Evolutionary conservation across 2,113 vertebrate genomes (phyloP).

Genomic region (Eira barbara): DNA sequence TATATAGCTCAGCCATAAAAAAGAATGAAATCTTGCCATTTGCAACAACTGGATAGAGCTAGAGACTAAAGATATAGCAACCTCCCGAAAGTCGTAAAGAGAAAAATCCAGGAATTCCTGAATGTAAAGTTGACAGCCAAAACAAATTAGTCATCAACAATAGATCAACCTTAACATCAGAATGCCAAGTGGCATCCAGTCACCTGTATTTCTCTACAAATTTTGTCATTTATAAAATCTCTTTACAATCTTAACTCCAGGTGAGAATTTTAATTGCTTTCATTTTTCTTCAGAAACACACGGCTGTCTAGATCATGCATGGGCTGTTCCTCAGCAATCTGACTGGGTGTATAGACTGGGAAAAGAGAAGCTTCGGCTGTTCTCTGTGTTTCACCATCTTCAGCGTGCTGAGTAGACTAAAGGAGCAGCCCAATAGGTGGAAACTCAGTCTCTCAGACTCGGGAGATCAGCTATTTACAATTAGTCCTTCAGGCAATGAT

Average conservation of each 20-base stretch:
- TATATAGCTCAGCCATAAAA: no score
- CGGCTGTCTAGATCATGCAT: neutral
- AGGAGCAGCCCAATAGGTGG: rapidly evolving
- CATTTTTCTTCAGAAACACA: neutral
- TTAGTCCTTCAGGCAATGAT: neutral
- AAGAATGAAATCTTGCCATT: no score
- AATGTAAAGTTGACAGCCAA: neutral
- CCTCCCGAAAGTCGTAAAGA: neutral
- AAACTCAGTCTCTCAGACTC: neutral
- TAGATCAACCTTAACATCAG: neutral
- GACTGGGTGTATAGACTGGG: no score
- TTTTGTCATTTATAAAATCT: constrained; percentile 6
- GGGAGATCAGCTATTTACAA: neutral
- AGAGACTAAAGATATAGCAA: neutral
- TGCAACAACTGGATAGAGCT: no score
- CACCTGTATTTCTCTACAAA: neutral
- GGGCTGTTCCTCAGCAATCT: neutral
- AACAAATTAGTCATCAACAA: neutral
- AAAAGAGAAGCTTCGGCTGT: neutral
- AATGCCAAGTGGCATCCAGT: neutral
- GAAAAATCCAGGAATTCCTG: neutral
- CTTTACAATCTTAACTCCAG: neutral
- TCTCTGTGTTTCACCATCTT: neutral
- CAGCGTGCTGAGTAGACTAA: rapidly evolving
- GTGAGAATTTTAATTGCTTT: neutral